Conservation (phyloP, 2,888 invertebrate genomes). For the Tetranychus piercei region DNA sequence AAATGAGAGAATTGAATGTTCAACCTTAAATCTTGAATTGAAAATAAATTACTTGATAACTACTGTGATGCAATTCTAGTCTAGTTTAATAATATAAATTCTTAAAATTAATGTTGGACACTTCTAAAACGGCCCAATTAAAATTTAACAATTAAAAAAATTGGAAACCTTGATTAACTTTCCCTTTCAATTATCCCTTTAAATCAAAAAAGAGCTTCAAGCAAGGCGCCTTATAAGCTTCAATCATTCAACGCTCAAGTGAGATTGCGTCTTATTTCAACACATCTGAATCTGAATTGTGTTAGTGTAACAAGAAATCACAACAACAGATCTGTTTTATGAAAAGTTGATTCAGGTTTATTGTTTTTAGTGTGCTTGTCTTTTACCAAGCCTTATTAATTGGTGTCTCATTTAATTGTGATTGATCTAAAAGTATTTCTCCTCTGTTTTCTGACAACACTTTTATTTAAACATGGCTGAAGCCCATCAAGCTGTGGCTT, state of each 20-base stretch:
- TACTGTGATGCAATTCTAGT: no score
- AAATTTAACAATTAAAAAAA: background rate
- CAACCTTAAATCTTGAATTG: no score
- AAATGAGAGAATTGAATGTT: no score
- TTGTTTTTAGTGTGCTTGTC: background rate
- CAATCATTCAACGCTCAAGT: background rate
- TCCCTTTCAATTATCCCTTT: background rate
- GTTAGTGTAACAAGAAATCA: background rate
- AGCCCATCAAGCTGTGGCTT: conserved; percentile 93
- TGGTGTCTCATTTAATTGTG: background rate
- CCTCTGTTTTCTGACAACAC: background rate
- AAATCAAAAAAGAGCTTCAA: background rate
- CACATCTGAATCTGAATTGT: background rate
- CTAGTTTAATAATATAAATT: no score
- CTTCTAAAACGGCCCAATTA: no score
- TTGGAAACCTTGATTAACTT: background rate
- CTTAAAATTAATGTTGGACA: no score
- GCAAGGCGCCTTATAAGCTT: background rate
- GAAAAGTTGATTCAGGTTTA: background rate
- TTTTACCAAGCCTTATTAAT: background rate
- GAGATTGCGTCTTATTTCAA: background rate
- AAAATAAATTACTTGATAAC: no score
- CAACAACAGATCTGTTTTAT: background rate
- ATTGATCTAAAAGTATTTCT: background rate
- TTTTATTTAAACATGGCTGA: conserved; percentile 56